These are phyloP conservation scores for Pollachius pollachius DNA, from an alignment of 2,113 vertebrate genomes.

Conservation along the genomic window DNA sequence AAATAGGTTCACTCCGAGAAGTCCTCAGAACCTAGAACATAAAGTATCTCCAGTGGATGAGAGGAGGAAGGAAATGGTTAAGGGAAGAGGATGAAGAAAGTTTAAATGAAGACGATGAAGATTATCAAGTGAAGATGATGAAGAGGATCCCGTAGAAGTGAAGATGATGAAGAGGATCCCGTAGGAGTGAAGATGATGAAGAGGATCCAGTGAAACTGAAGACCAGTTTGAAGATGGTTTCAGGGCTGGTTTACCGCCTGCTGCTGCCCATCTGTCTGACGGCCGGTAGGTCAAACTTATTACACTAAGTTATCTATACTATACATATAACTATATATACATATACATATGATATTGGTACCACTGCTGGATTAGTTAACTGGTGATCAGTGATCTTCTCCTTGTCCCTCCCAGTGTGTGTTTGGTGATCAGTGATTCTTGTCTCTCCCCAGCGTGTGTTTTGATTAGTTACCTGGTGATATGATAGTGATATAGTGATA, in stretches of 20 bases:
- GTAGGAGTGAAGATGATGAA: neutral
- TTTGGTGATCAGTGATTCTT: no score
- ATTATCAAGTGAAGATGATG: neutral
- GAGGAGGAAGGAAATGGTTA: neutral
- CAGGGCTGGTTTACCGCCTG: neutral
- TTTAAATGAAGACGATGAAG: neutral
- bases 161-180: neutral
- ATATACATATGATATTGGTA: neutral
- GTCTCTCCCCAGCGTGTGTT: neutral
- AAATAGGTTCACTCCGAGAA: no score
- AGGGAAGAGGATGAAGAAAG: neutral
- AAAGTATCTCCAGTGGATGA: neutral
- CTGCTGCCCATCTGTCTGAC: neutral
- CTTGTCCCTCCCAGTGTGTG: neutral
- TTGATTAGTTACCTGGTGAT: no score
- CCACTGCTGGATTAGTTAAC: no score
- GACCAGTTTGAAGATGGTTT: neutral
- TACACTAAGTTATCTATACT: neutral
- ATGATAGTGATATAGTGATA: no score
- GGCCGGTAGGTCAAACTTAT: neutral
- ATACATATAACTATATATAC: no score
- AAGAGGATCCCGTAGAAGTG: neutral
- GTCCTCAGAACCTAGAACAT: no score
- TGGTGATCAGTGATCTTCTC: neutral
- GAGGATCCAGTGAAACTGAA: neutral